phyloP scores from a whole-genome alignment of 2,113 vertebrate genomes.

The Perca fluviatilis region DNA sequence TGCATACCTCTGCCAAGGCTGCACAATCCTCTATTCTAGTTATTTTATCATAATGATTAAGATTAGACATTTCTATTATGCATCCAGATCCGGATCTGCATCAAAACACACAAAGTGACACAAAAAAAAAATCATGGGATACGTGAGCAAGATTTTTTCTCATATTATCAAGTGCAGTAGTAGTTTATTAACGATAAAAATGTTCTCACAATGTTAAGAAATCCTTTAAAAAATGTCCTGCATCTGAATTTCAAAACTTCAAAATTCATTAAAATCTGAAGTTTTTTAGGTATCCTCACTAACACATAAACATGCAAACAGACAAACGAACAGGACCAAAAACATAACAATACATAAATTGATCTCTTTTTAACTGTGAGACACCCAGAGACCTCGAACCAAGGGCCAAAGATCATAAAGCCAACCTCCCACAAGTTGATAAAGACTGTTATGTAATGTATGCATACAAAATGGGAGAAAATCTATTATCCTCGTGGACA shows the following conservation, averaged over 20 bases:
- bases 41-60: conserved; percentile 4
- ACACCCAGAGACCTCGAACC: not conserved
- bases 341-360: not conserved
- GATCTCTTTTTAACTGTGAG: not conserved
- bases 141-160: not conserved
- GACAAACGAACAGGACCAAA: not conserved
- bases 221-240: not conserved
- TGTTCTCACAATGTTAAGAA: not conserved
- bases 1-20: not conserved
- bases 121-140: not conserved
- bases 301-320: not conserved
- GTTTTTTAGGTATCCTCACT: too few relatives aligned
- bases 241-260: not conserved
- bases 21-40: conserved; percentile 9
- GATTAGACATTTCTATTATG: not conserved
- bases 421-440: not conserved
- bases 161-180: not conserved
- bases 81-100: not conserved
- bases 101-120: conserved; percentile 12
- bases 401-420: not conserved
- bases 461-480: not conserved
- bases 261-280: too few relatives aligned
- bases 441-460: not conserved
- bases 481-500: not conserved
- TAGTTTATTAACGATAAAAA: not conserved